These are phyloP conservation scores for Pelodytes ibericus DNA, from an alignment of 2,797 vertebrate genomes.

Conservation along the genomic window DNA sequence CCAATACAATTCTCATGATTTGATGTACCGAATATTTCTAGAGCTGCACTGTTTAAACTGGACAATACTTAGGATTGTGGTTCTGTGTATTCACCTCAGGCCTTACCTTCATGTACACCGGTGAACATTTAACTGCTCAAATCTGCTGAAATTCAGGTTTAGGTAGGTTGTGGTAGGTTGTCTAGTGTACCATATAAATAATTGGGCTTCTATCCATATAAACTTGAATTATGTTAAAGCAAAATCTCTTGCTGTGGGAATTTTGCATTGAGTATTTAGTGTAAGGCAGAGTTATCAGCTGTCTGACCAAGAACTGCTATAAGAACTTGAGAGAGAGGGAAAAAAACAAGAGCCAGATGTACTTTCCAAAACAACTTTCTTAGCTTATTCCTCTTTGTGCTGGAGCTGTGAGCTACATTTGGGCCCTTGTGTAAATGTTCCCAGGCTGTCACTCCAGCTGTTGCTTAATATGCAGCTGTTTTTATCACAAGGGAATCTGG, in stretches of 20 bases:
- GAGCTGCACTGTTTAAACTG: no score
- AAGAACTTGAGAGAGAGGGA: constrained; percentile 1
- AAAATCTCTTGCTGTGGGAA: constrained; percentile 51
- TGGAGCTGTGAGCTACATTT: neutral
- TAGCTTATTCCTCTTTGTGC: constrained; percentile 20
- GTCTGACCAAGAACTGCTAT: constrained; percentile 22
- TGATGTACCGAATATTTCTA: no score
- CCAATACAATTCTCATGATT: no score
- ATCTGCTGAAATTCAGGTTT: no score
- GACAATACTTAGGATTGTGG: no score
- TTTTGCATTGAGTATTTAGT: constrained; percentile 13
- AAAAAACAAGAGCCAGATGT: constrained; percentile 38
- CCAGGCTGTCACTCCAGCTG: constrained; percentile 25
- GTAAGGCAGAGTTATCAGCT: constrained; percentile 28
- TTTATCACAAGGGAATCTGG: constrained; percentile 10
- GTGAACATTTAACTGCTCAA: no score
- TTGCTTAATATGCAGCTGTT: constrained; percentile 49
- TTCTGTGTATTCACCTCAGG: no score
- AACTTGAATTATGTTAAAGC: constrained; percentile 37
- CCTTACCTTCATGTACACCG: no score
- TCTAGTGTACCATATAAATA: no score
- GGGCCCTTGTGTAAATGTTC: constrained; percentile 22
- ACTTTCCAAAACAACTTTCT: constrained; percentile 39
- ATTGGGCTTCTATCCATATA: constrained; percentile 1
- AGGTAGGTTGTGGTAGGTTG: no score